These are phyloP conservation scores for Mola mola DNA, from an alignment of 2,113 vertebrate genomes.

Conservation along the genomic window DNA sequence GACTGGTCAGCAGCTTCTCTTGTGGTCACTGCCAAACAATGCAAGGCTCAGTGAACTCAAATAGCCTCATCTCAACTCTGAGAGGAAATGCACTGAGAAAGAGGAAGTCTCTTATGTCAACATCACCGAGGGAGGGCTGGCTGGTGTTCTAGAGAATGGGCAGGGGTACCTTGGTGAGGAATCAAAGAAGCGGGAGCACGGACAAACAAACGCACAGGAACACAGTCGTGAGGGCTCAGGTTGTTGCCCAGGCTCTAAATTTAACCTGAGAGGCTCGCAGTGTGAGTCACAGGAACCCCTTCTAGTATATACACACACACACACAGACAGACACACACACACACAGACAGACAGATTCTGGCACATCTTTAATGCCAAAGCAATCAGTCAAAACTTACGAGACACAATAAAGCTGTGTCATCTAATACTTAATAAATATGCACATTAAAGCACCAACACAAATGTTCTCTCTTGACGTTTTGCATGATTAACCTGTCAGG, in stretches of 20 bases:
- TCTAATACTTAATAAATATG: too few relatives aligned
- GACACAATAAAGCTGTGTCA: too few relatives aligned
- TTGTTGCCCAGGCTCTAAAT: slow-evolving; percentile 32
- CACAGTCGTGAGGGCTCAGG: not conserved
- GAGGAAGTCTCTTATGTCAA: slow-evolving; percentile 42
- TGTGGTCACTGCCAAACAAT: slow-evolving; percentile 5
- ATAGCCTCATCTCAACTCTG: not conserved
- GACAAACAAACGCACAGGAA: not conserved
- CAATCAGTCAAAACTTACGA: too few relatives aligned
- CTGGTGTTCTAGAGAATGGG: not conserved
- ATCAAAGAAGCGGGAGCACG: not conserved
- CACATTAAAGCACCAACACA: too few relatives aligned
- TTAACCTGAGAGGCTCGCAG: slow-evolving; percentile 34
- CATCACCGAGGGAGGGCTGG: not conserved
- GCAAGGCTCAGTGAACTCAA: slow-evolving; percentile 37
- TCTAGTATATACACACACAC: not conserved
- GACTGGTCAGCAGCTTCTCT: not conserved
- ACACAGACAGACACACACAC: not conserved
- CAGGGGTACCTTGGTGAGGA: too few relatives aligned
- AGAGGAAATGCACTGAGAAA: slow-evolving; percentile 23
- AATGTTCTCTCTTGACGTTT: too few relatives aligned
- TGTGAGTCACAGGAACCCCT: slow-evolving; percentile 8
- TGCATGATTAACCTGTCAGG: too few relatives aligned
- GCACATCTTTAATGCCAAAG: too few relatives aligned
- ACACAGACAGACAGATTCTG: not conserved